Base-by-base conservation (phyloP, 2,113 vertebrate species). In the Gadus macrocephalus region DNA sequence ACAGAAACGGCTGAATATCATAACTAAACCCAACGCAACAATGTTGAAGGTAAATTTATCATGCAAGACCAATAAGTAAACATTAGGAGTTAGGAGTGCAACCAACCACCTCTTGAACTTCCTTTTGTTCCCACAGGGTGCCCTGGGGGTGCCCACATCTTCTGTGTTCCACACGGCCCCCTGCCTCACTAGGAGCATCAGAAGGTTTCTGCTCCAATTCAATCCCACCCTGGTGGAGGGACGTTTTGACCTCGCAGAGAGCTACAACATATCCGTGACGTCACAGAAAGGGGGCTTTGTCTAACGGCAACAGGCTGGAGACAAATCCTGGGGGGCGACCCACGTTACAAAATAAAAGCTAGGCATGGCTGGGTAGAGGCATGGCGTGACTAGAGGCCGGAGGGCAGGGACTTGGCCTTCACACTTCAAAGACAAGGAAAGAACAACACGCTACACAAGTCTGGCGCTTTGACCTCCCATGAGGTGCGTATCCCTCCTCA, bases 51-150 rank as follows among this genome's bases (percentile, higher is more conserved):
- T 66, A 72, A 68, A 73, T 67, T 62, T 83, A 66, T 74, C 79
- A 82, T 78, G 72, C 72, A 77, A 81, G 83, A 81, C 64, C 42
- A 49, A 49, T 12, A 60, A 73, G 53, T 56, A 76, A 83, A 75
- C 38, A 66, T 69, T 81, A n/a, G n/a, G 83, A 81, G 77, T 80
- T 68, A 76, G 15, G 69, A 49, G 42, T 49, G 42, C 42, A 49
- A 49, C 42, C 42, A 49, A 49, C 8, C 12, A 49, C 42, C 42
- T 14, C 42, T 49, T 14, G 11, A 49, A 4, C 3, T 9, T 9
- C 8, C 42, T 14, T 49, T 49, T 49, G 42, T 49, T 49, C 25
- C 25, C 25, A 25, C 25, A 25, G 25, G 25, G 25, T 25, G 25
- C 25, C 25, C 25, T 25, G 25, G 25, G 25, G 2, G 25, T 25